phyloP scores from a whole-genome alignment of 2,797 vertebrate species.

The Pelodytes ibericus region DNA sequence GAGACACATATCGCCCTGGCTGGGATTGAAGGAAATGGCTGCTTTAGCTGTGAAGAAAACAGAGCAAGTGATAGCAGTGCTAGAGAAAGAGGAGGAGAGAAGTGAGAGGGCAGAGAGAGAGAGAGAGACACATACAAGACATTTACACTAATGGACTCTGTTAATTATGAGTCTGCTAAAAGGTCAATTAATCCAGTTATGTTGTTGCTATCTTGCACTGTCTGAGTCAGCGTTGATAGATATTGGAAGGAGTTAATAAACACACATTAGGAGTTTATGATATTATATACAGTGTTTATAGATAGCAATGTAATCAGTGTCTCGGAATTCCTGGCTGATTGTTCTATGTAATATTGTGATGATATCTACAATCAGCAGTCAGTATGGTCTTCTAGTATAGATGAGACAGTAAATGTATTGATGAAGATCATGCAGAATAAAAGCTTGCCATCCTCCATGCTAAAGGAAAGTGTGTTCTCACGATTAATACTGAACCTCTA shows the following conservation, averaged over 20 bases:
- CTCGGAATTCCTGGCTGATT: no score
- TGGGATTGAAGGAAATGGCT: constrained; percentile 52
- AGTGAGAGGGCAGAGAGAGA: constrained; percentile 18
- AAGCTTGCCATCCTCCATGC: no score
- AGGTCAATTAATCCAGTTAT: constrained; percentile 54
- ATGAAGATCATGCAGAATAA: no score
- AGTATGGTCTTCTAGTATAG: no score
- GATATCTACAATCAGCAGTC: no score
- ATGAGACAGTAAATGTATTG: no score
- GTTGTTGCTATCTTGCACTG: constrained; percentile 19
- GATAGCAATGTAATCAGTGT: no score
- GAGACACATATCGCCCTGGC: constrained; percentile 53
- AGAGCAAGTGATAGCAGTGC: constrained; percentile 37
- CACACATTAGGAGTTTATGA: constrained; percentile 27
- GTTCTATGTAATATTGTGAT: no score
- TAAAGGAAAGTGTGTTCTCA: no score
- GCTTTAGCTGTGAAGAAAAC: constrained; percentile 48
- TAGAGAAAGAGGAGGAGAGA: constrained; percentile 19
- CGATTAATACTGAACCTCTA: no score
- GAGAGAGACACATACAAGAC: constrained; percentile 32
- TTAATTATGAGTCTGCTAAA: constrained; percentile 50
- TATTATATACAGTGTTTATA: not conserved
- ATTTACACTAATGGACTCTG: constrained; percentile 53
- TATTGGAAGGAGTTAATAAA: constrained; percentile 45
- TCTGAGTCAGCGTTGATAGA: constrained; percentile 21